A percentile compares a stretch with the other conserved stretches of the same genome.
These are phyloP conservation scores for Lasioglossum morio DNA, from an alignment of 2,888 invertebrate genomes.

Conservation along the genomic window DNA sequence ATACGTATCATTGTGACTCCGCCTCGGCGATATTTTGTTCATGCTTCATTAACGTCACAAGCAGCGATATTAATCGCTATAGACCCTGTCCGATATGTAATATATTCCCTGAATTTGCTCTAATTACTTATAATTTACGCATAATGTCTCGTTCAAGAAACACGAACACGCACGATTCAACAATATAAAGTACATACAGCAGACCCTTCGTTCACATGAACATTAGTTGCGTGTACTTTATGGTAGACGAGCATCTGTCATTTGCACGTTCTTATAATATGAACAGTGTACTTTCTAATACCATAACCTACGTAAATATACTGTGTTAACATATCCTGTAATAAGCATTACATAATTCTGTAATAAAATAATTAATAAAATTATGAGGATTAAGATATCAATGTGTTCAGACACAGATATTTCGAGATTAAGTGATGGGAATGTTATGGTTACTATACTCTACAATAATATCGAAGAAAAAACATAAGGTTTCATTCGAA, in stretches of 20 bases:
- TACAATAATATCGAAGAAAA: background rate
- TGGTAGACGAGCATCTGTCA: background rate
- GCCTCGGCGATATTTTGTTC: constrained; percentile 17
- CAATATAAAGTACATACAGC: background rate
- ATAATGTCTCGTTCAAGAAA: background rate
- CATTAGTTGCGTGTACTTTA: background rate
- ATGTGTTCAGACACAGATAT: background rate
- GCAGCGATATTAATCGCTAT: constrained; percentile 65
- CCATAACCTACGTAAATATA: background rate
- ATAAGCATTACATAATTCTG: background rate
- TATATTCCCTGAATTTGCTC: background rate
- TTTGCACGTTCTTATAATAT: background rate
- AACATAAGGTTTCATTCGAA: too few species aligned
- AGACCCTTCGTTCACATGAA: background rate
- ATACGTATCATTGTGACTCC: constrained; percentile 63
- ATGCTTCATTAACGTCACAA: constrained; percentile 68
- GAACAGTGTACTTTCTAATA: background rate
- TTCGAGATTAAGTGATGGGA: background rate
- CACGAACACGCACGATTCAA: background rate
- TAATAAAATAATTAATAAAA: background rate
- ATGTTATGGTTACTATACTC: background rate
- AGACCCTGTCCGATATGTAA: background rate
- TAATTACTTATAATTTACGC: background rate
- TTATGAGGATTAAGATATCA: background rate
- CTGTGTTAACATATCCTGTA: background rate